Evolutionary conservation across 2,888 invertebrate genomes (phyloP).

Genomic region (Clunio marinus): DNA sequence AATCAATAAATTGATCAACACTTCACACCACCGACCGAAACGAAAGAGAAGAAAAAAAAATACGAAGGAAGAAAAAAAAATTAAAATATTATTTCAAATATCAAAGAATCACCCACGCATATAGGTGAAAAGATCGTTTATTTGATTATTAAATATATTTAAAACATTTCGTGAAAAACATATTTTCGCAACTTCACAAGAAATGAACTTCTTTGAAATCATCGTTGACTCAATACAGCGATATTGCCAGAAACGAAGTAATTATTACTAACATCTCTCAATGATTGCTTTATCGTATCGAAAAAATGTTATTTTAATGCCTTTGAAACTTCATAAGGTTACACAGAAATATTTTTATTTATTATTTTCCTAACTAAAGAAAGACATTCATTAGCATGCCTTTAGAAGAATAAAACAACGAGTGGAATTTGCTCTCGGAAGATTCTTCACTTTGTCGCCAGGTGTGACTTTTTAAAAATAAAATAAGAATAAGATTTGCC

Average conservation of each 20-base stretch:
- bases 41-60: too few species aligned
- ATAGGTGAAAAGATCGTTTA: background rate
- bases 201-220: background rate
- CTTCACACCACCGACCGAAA: background rate
- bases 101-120: background rate
- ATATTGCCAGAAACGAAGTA: too few species aligned
- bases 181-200: background rate
- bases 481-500: too few species aligned
- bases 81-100: conserved; percentile 21
- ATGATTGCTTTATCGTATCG: too few species aligned
- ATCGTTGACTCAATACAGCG: too few species aligned
- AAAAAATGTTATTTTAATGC: background rate
- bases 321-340: background rate
- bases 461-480: conserved; percentile 19
- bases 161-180: too few species aligned
- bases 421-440: background rate
- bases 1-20: conserved; percentile 3
- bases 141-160: too few species aligned
- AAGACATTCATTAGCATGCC: conserved; percentile 9
- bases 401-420: background rate
- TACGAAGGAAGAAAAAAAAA: too few species aligned
- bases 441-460: background rate
- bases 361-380: background rate
- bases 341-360: background rate
- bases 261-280: too few species aligned